phyloP scores from a whole-genome alignment of 2,113 vertebrate genomes.

The Nothobranchius kuhntae region DNA sequence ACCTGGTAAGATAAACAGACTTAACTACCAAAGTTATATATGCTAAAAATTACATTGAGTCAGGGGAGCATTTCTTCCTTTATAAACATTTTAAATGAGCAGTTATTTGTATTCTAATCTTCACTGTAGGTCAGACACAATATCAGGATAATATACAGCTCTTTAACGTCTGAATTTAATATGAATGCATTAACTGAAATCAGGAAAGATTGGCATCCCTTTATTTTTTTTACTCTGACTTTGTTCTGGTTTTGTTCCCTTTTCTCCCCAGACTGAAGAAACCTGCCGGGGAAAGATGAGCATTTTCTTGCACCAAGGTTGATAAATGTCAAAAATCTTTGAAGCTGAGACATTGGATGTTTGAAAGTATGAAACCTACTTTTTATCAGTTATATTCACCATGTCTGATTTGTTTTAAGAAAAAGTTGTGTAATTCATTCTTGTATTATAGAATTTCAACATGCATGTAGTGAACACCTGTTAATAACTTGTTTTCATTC shows the following conservation, averaged over 20 bases:
- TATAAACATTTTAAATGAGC: no score
- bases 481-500: slow-evolving; percentile 40
- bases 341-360: slow-evolving; percentile 23
- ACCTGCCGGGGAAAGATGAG: slow-evolving; percentile 16
- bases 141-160: no score
- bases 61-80: no score
- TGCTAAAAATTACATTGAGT: no score
- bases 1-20: slow-evolving; percentile 54
- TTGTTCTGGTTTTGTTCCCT: slow-evolving; percentile 8
- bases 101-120: no score
- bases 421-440: slow-evolving; percentile 46
- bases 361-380: slow-evolving; percentile 24
- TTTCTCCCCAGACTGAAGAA: slow-evolving; percentile 14
- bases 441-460: slow-evolving; percentile 33
- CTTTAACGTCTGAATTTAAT: no score
- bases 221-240: background rate
- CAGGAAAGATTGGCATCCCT: no score
- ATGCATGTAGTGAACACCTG: slow-evolving; percentile 54
- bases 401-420: slow-evolving; percentile 36
- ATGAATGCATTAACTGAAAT: no score
- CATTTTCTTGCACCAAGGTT: slow-evolving; percentile 41
- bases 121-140: no score
- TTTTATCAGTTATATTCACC: slow-evolving; percentile 21
- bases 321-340: slow-evolving; percentile 31
- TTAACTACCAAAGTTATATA: background rate